These are phyloP conservation scores for Menidia beryllina DNA, from an alignment of 2,113 vertebrate genomes.

Conservation along the genomic window DNA sequence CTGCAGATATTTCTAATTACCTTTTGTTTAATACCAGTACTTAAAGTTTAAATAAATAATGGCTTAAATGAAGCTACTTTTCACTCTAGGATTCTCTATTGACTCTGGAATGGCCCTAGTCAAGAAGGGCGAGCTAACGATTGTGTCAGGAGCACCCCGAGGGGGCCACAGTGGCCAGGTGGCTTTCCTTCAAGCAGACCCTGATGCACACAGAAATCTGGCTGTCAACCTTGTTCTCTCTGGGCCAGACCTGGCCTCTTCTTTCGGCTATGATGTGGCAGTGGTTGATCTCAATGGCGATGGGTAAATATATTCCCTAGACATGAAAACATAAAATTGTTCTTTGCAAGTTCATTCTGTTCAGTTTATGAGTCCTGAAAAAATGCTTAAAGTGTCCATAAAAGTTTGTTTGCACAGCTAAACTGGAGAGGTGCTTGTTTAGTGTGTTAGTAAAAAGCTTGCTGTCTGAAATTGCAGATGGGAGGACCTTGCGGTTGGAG, in stretches of 20 bases:
- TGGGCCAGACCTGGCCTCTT: constrained; percentile 91
- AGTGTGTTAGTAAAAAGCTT: not conserved
- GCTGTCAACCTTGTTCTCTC: constrained; percentile 85
- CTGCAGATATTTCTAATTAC: not conserved
- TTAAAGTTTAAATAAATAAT: not conserved
- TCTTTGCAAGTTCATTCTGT: not conserved
- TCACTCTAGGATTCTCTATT: constrained; percentile 87
- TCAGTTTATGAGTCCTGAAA: not conserved
- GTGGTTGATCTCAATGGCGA: constrained; percentile 92
- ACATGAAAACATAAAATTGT: not conserved
- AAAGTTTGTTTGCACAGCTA: not conserved
- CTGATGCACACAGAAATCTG: constrained; percentile 70
- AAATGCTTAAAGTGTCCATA: not conserved
- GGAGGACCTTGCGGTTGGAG: constrained; percentile 93
- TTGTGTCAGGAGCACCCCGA: constrained; percentile 92
- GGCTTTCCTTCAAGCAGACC: constrained; percentile 83
- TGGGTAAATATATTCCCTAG: constrained; percentile 76
- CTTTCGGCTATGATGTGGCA: constrained; percentile 92
- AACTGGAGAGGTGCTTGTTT: not conserved
- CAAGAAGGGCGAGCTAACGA: constrained; percentile 85
- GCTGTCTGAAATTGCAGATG: constrained; percentile 81
- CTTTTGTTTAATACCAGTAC: not conserved
- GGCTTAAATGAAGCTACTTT: not conserved
- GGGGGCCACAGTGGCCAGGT: constrained; percentile 92
- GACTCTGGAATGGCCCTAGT: constrained; percentile 89